Percentiles rank a stretch among this genome's conserved stretches.
These are phyloP conservation scores for Camponotus pennsylvanicus DNA, from an alignment of 1,140 invertebrate genomes.

Conservation along the genomic window DNA sequence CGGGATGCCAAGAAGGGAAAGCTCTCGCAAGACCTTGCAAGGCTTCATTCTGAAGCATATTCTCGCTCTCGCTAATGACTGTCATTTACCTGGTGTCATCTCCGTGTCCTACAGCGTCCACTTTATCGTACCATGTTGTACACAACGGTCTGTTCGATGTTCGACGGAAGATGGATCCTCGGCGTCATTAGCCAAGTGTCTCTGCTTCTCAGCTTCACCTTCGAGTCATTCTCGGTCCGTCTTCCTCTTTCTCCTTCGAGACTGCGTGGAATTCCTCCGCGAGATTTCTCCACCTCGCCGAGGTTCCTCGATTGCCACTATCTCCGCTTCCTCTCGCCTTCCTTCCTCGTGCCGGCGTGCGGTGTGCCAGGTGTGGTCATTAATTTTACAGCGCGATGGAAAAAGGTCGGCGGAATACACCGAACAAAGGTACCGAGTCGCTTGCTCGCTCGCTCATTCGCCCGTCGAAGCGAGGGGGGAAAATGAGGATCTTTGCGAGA, in stretches of 20 bases:
- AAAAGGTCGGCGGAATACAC: slow-evolving; percentile 53
- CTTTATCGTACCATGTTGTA: slow-evolving; percentile 55
- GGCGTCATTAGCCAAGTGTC: slow-evolving; percentile 70
- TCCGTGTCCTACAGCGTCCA: slow-evolving; percentile 59
- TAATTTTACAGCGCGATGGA: slow-evolving; percentile 68
- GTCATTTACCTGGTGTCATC: slow-evolving; percentile 74
- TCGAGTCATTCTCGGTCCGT: slow-evolving; percentile 38
- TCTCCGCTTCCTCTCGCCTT: slow-evolving; percentile 37
- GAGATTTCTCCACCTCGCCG: slow-evolving; percentile 49
- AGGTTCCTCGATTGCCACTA: background rate
- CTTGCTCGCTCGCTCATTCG: slow-evolving; percentile 20
- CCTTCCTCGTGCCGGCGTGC: slow-evolving; percentile 31
- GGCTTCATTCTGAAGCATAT: slow-evolving; percentile 58
- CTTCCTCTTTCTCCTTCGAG: slow-evolving; percentile 54
- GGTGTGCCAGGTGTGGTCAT: slow-evolving; percentile 72
- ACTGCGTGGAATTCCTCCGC: slow-evolving; percentile 58
- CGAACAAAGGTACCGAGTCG: slow-evolving; percentile 62
- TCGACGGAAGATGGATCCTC: slow-evolving; percentile 70
- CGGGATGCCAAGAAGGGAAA: slow-evolving; percentile 9
- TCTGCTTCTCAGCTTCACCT: slow-evolving; percentile 53
- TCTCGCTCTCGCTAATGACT: slow-evolving; percentile 73
- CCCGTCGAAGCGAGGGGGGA: slow-evolving; percentile 34
- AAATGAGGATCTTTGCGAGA: slow-evolving; percentile 57
- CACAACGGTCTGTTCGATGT: slow-evolving; percentile 67
- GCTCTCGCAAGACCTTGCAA: background rate